Evolutionary conservation across 2,113 vertebrate species (phyloP), one percentile per base, ranked within the genome.

Genomic region (Monopterus albus): DNA sequence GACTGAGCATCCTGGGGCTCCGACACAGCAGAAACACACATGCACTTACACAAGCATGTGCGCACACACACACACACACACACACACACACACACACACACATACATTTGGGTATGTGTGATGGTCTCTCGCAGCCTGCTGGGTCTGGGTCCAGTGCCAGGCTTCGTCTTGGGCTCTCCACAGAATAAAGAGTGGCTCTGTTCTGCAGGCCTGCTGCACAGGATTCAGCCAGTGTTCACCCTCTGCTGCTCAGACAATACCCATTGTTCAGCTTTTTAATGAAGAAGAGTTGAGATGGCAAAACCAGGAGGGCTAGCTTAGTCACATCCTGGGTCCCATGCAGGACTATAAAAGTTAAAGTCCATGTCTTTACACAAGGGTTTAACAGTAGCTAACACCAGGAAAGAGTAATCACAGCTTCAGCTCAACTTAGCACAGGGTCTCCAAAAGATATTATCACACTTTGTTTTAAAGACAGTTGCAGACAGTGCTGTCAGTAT

Each of bases 101-200:
- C 67, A 35, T 21, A 61, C 9, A 55, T 53, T 43, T 65, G 82
- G 79, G 66, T 67, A 66, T 68, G 49, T 68, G 64, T 43, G 52
- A 33, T 9, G 68, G 60, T 71, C 78, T 78, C 67, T 82, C 43
- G 56, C 72, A 33, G 51, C 68, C 78, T 78, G 85, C 69, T 61
- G 65, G 76, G 40, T 89, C 82, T 85, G 83, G 79, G 87, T 92
- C 88, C 83, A 73, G 93, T 95, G 93, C 94, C 95, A 95, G 93
- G 92, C 91, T 94, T 93, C 89, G 86, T 87, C 81, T 81, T 89
- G 82, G 76, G 61, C 78, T 77, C 83, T 82, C 72, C 47, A 63
- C 83, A 80, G 89, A 91, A 92, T 90, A 94, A 93, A 91, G 89
- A 89, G 68, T 36, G 46, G 55, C 82, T 90, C 89, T 94, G 94